Conservation (phyloP, 2,797 vertebrate genomes). For the Oreonectes daqikongensis region DNA sequence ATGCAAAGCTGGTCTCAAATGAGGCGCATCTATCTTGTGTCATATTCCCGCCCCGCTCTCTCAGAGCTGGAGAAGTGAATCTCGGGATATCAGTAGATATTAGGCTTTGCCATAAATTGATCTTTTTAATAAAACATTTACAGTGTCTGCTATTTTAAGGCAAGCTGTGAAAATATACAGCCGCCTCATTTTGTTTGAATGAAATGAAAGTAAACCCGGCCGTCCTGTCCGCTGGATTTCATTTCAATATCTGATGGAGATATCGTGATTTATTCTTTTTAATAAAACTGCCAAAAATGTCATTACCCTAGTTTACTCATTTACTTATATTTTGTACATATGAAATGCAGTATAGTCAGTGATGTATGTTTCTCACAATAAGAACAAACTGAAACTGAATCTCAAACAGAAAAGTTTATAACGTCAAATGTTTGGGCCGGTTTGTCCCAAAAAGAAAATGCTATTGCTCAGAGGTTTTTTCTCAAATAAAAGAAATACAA, state of each 20-base stretch:
- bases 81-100: slow-evolving; percentile 53
- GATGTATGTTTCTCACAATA: too few relatives aligned
- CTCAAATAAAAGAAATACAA: too few relatives aligned
- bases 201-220: not conserved
- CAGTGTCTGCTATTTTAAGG: slow-evolving; percentile 33
- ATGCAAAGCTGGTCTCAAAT: slow-evolving; percentile 58
- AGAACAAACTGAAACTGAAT: too few relatives aligned
- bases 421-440: too few relatives aligned
- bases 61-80: slow-evolving; percentile 50
- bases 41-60: slow-evolving; percentile 52
- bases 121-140: slow-evolving; percentile 40
- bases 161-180: slow-evolving; percentile 31
- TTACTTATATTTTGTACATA: too few relatives aligned
- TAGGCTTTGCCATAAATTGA: slow-evolving; percentile 39
- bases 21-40: slow-evolving; percentile 63
- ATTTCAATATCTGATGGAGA: not conserved
- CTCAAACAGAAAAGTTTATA: too few relatives aligned
- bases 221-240: not conserved
- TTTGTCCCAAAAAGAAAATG: too few relatives aligned
- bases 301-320: too few relatives aligned
- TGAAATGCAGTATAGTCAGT: too few relatives aligned
- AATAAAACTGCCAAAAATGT: too few relatives aligned
- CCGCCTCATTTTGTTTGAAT: not conserved
- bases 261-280: too few relatives aligned
- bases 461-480: too few relatives aligned